Conservation (phyloP, 2,797 vertebrate species). For the Enteromius fasciolatus region DNA sequence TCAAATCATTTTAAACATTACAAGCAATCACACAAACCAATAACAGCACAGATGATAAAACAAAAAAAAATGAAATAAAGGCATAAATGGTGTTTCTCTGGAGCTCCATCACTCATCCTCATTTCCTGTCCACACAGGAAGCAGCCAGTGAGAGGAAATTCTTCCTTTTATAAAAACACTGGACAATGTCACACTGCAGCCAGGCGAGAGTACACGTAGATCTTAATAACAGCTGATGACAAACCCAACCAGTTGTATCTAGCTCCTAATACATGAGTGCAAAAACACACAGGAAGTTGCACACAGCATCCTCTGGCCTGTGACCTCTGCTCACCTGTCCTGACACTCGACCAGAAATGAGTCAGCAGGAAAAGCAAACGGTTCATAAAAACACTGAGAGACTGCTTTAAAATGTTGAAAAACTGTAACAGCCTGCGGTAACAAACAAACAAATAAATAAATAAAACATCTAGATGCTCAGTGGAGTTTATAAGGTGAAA, state of each 20-base stretch:
- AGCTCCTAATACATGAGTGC: constrained; percentile 66
- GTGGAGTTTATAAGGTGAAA: background rate
- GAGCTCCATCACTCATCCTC: constrained; percentile 68
- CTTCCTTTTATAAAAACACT: constrained; percentile 71
- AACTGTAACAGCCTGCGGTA: background rate
- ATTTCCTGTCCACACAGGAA: constrained; percentile 78
- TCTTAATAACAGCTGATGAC: constrained; percentile 66
- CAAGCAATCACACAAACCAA: background rate
- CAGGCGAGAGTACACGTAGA: constrained; percentile 51
- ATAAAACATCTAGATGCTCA: background rate
- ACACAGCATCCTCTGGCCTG: constrained; percentile 38
- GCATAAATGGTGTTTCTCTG: constrained; percentile 50
- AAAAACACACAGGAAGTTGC: constrained; percentile 57
- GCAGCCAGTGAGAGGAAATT: constrained; percentile 75
- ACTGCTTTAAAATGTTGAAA: background rate
- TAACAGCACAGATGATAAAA: background rate
- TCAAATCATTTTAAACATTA: background rate
- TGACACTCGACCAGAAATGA: constrained; percentile 69
- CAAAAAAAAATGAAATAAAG: constrained; percentile 38
- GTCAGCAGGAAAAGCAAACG: constrained; percentile 52
- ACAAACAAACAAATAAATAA: background rate
- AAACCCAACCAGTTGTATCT: constrained; percentile 75
- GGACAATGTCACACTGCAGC: constrained; percentile 58
- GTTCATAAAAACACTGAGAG: background rate
- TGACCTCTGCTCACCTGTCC: constrained; percentile 65